Evolutionary conservation across 2,113 vertebrate species (phyloP), one percentile per base, ranked within the genome.

Genomic region (Barbus barbus): DNA sequence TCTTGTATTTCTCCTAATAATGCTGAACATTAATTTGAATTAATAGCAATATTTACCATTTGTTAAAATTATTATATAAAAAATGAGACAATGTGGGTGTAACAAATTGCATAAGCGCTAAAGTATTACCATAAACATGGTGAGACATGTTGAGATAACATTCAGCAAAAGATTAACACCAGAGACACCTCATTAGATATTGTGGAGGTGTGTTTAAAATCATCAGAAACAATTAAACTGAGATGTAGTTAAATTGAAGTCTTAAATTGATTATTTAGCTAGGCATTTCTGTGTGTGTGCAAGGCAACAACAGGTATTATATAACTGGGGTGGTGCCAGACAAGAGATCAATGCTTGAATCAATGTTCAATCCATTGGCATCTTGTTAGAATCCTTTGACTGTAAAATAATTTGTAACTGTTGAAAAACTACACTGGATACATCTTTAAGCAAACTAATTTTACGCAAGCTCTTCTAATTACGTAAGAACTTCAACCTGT

Each of bases 301-400:
- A 28, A n/a, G n/a, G n/a, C n/a, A n/a, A n/a, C n/a, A n/a, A 44
- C 41, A 78, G 73, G 8, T 81, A 38, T 83, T 83, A 58, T 58
- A 77, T 78, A 85, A 86, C 36, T 67, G 28, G 84, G 84, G 75
- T 69, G 83, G 74, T 77, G 67, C 60, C 58, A 81, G 80, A 83
- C 41, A 44, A 44, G 13, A 61, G 4, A 76, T 76, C 84, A 80
- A 85, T 41, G 33, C 11, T 65, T 38, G 36, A 9, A 41, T 77
- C 4, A 58, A 8, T 44, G 75, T 38, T 61, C 16, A 63, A 8
- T 14, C 9, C 38, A 67, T 9, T 28, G 33, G 13, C 56, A 11
- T 63, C 0, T 61, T 46, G 9, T 33, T 13, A 51, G 16, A 36
- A 14, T 14, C 5, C 2, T 41, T 38, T 60, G 3, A 44, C 12